These are phyloP conservation scores for Nematolebias whitei DNA, from an alignment of 2,113 vertebrate species.

Conservation along the genomic window DNA sequence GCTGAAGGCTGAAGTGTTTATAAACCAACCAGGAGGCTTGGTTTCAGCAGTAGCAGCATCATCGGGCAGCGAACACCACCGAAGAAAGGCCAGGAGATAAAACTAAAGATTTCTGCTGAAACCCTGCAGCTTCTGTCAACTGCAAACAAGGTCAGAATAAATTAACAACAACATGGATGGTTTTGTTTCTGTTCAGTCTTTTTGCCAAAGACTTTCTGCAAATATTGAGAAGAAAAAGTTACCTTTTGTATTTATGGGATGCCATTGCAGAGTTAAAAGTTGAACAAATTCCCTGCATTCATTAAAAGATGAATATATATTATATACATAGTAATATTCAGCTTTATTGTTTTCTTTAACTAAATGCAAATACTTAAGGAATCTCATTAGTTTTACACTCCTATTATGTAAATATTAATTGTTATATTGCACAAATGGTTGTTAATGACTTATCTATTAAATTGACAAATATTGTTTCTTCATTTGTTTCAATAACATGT, in stretches of 20 bases:
- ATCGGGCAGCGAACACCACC: slow-evolving; percentile 47
- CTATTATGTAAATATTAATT: too few species aligned
- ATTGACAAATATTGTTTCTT: too few species aligned
- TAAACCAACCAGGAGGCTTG: slow-evolving; percentile 64
- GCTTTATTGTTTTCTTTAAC: too few species aligned
- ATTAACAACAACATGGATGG: background rate
- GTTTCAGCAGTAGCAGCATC: slow-evolving; percentile 57
- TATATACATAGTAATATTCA: too few species aligned
- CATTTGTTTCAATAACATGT: too few species aligned
- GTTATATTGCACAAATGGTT: too few species aligned
- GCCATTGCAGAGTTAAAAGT: background rate
- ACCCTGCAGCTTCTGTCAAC: slow-evolving; percentile 27
- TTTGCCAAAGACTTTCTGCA: background rate
- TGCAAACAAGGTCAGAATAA: slow-evolving; percentile 55
- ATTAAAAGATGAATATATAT: too few species aligned
- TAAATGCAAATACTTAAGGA: too few species aligned
- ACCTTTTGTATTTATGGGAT: background rate
- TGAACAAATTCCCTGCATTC: background rate
- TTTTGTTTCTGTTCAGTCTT: background rate
- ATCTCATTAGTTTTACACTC: too few species aligned
- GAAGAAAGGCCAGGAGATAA: slow-evolving; percentile 51
- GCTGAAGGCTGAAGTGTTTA: slow-evolving; percentile 69
- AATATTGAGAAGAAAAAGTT: background rate
- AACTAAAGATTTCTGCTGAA: slow-evolving; percentile 36
- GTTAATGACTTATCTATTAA: too few species aligned